phyloP scores from a whole-genome alignment of 1,140 invertebrate species.

The Caenorhabditis latens region DNA sequence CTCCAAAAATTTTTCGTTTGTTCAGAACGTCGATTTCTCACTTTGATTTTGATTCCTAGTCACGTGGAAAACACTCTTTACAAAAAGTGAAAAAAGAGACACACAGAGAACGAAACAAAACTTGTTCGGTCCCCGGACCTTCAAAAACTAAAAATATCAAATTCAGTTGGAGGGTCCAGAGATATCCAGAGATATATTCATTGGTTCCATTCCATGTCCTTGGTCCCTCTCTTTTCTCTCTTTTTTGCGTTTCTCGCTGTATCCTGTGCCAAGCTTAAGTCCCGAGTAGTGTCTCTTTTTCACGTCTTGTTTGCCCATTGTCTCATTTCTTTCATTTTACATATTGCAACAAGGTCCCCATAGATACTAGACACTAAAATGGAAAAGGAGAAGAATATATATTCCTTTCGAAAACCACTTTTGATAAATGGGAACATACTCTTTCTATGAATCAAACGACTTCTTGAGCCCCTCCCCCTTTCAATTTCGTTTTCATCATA shows the following conservation, averaged over 20 bases:
- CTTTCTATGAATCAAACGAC: too few species aligned
- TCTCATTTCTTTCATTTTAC: background rate
- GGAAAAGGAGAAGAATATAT: too few species aligned
- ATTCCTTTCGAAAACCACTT: too few species aligned
- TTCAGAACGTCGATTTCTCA: background rate
- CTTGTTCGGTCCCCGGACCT: background rate
- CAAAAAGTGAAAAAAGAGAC: background rate
- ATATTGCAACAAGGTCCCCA: too few species aligned
- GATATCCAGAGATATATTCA: constrained; percentile 39
- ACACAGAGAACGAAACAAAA: background rate
- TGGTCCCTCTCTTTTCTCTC: background rate
- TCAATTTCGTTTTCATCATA: background rate
- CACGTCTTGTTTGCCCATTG: constrained; percentile 3
- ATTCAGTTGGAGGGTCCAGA: constrained; percentile 30
- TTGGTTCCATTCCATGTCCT: constrained; percentile 42
- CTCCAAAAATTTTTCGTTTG: background rate
- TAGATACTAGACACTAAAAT: too few species aligned
- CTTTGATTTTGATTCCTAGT: background rate
- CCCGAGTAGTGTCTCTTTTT: background rate
- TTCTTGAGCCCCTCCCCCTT: too few species aligned
- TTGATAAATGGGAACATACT: too few species aligned
- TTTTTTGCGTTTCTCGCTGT: background rate
- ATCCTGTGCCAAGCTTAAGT: background rate
- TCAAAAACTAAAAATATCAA: background rate
- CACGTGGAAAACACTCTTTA: constrained; percentile 7